Evolutionary conservation across 2,888 invertebrate genomes (phyloP).

Genomic region (Drosophila mettleri): DNA sequence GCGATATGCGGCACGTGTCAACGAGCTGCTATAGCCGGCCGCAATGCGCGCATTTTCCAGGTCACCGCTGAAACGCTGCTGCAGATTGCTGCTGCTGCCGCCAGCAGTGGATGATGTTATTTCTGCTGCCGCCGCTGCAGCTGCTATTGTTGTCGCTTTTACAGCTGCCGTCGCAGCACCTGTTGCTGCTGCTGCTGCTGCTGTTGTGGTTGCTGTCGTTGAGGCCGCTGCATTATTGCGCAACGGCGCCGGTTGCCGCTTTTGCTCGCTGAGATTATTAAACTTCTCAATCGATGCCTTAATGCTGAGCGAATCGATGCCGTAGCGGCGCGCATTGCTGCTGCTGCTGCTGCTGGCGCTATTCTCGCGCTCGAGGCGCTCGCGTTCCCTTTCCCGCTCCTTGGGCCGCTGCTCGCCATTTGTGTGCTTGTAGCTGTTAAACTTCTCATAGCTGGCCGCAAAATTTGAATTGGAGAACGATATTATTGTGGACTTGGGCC

Average conservation of each 20-base stretch:
- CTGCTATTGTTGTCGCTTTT: not conserved
- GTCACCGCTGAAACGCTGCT: conserved; percentile 70
- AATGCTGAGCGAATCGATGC: conserved; percentile 82
- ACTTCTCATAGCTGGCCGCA: conserved; percentile 64
- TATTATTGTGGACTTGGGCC: conserved; percentile 82
- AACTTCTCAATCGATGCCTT: conserved; percentile 84
- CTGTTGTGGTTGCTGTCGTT: conserved; percentile 1
- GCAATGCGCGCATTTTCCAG: conserved; percentile 63
- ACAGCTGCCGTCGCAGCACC: conserved; percentile 6
- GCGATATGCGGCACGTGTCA: conserved; percentile 80
- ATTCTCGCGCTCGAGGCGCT: conserved; percentile 18
- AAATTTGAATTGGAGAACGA: conserved; percentile 66
- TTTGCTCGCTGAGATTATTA: conserved; percentile 83
- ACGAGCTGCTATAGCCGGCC: conserved; percentile 74
- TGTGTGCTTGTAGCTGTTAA: conserved; percentile 81
- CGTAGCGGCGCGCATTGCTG: conserved; percentile 59
- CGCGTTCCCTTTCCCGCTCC: conserved; percentile 35
- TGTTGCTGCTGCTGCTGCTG: conserved; percentile 5
- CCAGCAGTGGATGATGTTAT: conserved; percentile 6
- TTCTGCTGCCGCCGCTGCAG: not conserved
- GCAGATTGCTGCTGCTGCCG: conserved; percentile 83
- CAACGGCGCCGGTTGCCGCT: conserved; percentile 69
- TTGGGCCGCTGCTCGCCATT: conserved; percentile 71
- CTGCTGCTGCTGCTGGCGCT: conserved; percentile 23
- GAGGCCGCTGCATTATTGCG: conserved; percentile 20